A percentile compares a stretch with the other conserved stretches of the same genome.
phyloP scores from a whole-genome alignment of 2,113 vertebrate genomes.

The Hiodon alosoides region DNA sequence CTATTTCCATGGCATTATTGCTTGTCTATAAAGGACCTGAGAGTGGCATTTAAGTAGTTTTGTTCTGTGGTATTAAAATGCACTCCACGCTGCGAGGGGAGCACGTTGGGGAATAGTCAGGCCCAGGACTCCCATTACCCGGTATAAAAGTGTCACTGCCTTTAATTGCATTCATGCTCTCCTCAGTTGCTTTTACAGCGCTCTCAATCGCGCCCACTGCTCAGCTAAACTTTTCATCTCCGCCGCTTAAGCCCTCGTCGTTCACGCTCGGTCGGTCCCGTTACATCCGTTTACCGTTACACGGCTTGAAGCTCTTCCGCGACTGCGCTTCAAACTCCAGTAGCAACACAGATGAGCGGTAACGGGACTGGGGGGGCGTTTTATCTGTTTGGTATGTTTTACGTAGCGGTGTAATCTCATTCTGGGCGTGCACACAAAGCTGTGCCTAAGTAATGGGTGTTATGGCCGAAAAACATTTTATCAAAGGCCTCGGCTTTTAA shows the following conservation, averaged over 20 bases:
- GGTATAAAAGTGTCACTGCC: slow-evolving; percentile 68
- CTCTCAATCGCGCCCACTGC: slow-evolving; percentile 56
- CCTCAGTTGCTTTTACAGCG: slow-evolving; percentile 59
- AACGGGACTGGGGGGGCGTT: too few species aligned
- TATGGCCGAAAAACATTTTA: too few species aligned
- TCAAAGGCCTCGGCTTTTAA: too few species aligned
- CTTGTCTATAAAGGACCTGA: slow-evolving; percentile 80
- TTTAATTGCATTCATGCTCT: slow-evolving; percentile 69
- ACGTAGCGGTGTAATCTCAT: too few species aligned
- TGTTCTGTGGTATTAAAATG: slow-evolving; percentile 90
- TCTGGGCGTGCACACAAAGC: too few species aligned
- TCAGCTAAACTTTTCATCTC: slow-evolving; percentile 49
- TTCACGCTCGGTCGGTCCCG: slow-evolving; percentile 20
- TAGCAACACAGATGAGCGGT: too few species aligned
- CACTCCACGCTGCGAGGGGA: slow-evolving; percentile 69
- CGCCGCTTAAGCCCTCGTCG: slow-evolving; percentile 37
- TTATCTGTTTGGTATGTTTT: too few species aligned
- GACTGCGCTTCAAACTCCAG: not conserved
- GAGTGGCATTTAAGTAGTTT: slow-evolving; percentile 95
- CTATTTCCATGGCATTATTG: slow-evolving; percentile 97
- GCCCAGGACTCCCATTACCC: slow-evolving; percentile 73
- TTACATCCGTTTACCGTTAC: not conserved
- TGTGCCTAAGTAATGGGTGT: too few species aligned
- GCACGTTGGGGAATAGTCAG: slow-evolving; percentile 74
- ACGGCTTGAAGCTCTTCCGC: not conserved